These are phyloP conservation scores for Eriocheir sinensis DNA, from an alignment of 1,140 invertebrate species.

Conservation along the genomic window DNA sequence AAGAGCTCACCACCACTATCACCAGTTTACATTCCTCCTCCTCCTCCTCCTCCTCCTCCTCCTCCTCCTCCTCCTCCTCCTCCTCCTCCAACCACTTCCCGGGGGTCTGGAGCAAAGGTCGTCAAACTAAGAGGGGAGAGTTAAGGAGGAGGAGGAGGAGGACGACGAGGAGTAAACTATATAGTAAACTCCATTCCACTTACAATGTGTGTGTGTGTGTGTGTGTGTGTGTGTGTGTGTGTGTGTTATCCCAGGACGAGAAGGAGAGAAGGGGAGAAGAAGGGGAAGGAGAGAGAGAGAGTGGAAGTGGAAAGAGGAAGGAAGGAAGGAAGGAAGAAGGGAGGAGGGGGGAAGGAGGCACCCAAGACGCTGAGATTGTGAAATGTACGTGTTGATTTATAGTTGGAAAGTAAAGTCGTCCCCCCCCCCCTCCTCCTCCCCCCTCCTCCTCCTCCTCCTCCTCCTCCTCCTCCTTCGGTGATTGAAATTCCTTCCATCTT, in stretches of 20 bases:
- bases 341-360: not conserved
- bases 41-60: not conserved
- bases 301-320: not conserved
- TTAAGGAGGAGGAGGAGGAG: not conserved
- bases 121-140: not conserved
- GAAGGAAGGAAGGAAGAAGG: not conserved
- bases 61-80: slow-evolving; percentile 18
- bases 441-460: not conserved
- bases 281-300: not conserved
- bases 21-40: too few relatives aligned
- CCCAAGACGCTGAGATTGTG: too few relatives aligned
- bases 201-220: slow-evolving; percentile 15
- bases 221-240: slow-evolving; percentile 15
- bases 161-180: not conserved
- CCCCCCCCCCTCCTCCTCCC: not conserved
- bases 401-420: not conserved
- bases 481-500: not conserved
- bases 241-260: not conserved
- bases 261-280: too few relatives aligned
- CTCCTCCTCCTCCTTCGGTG: slow-evolving; percentile 29
- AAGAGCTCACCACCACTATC: not conserved
- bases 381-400: not conserved
- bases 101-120: not conserved
- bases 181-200: too few relatives aligned
- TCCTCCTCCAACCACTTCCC: not conserved